Base-by-base conservation (phyloP, 2,113 vertebrate species). In the Dromaius novaehollandiae region DNA sequence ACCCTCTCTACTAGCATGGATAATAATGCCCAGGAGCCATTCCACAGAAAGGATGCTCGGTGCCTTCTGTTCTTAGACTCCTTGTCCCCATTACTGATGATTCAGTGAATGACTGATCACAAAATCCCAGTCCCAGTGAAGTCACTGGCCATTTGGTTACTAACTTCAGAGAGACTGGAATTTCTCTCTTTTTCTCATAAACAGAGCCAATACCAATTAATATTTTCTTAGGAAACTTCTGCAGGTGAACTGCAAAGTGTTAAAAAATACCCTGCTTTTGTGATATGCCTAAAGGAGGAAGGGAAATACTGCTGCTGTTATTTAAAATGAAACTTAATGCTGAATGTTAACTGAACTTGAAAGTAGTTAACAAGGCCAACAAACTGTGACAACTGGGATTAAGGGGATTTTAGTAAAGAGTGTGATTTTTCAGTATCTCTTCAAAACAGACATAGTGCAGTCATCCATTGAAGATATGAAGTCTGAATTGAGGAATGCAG, bases 321-420 rank as follows among this genome's bases (percentile, higher is more conserved):
- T 78, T 88, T 86, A 60, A 88, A 97, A 88, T 60, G 7, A 86
- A 94, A 81, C 55, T 58, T 91, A 74, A 81, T 82, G 61, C 36
- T 86, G 84, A 93, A 91, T 0, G 0, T 60, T 94, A 93, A 70
- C 68, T 83, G 60, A 94, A 95, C 65, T 89, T 95, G 75, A 83
- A 96, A 97, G 28, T 89, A 68, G 95, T 97, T 95, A 95, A 83
- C 46, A 68, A 70, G 60, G 42, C 46, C 87, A 95, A 91, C 64
- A 90, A 95, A 95, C 82, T 95, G 79, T 95, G 68, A 86, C 75
- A 68, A 88, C 88, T 78, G 91, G 89, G 68, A 93, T 94, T 95
- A 96, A 94, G 48, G 5, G 17, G 18, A 42, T n/a, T 93, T 94
- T 95, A 95, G 38, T 83, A 90, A 94, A 93, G 25, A 78, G 81